phyloP scores from a whole-genome alignment of 2,113 vertebrate species.

The Solea solea region DNA sequence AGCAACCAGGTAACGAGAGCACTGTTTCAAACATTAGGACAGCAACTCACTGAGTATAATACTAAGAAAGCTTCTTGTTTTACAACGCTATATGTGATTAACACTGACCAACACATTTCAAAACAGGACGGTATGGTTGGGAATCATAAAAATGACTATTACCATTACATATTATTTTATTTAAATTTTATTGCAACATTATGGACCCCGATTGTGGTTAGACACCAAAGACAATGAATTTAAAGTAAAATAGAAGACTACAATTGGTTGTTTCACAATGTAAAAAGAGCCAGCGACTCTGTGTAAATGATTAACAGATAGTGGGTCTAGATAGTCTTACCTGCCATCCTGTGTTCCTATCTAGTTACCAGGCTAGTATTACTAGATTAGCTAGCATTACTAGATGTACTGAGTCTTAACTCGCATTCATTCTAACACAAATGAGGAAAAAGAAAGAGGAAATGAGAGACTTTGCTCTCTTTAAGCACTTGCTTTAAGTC shows the following conservation, averaged over 20 bases:
- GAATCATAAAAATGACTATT: too few species aligned
- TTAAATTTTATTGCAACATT: too few species aligned
- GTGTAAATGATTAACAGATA: conserved; percentile 66
- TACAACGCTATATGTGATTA: not conserved
- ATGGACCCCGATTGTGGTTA: too few species aligned
- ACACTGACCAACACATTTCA: conserved; percentile 4
- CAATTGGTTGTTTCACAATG: not conserved
- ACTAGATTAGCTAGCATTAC: conserved; percentile 66
- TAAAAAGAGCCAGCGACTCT: conserved; percentile 2
- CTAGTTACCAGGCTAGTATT: conserved; percentile 69
- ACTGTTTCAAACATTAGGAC: conserved; percentile 18
- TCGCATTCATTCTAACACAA: conserved; percentile 43
- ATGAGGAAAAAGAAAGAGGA: conserved; percentile 5
- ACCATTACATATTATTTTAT: too few species aligned
- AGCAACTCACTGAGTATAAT: conserved; percentile 2
- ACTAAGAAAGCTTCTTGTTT: not conserved
- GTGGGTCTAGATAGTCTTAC: conserved; percentile 25
- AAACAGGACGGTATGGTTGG: not conserved
- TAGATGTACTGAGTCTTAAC: conserved; percentile 36
- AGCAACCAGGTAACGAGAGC: conserved; percentile 38
- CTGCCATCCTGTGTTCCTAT: conserved; percentile 56
- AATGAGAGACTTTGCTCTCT: conserved; percentile 4
- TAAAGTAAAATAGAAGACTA: not conserved
- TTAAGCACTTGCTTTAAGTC: conserved; percentile 18
- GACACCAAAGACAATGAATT: not conserved